Evolutionary conservation across 1,140 invertebrate species (phyloP), one percentile per base, ranked within the genome.

Genomic region (Oscheius sp.): DNA sequence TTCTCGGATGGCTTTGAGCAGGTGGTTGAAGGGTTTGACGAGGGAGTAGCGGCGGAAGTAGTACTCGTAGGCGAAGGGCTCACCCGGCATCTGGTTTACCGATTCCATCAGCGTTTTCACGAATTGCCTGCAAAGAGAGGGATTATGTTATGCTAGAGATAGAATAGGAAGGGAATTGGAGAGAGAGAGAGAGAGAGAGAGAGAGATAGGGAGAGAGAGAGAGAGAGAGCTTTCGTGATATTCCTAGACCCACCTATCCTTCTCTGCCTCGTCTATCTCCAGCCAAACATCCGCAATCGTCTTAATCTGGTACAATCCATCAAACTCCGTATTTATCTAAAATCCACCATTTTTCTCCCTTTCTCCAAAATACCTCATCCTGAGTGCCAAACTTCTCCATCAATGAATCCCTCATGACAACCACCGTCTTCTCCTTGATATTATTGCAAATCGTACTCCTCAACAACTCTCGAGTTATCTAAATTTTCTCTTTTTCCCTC

Each of bases 51-150:
- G 69, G 52, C 69, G 69, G 52, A 71, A 71, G 42, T 61, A 71
- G 20, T 71, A 71, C 58, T 71, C 69, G 31, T 71, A 71, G 66
- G 69, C 69, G 52, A 61, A 71, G 10, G 69, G 69, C 35, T 71
- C 69, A 18, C 59, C 38, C 4, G 20, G 58, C 38, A 65, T 42
- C 23, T 68, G 52, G 4, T 55, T 42, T 1, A 65, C 69, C 42
- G 58, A 58, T 42, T 71, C 58, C 69, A 71, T 71, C 29, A 61
- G 35, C 3, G 69, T 71, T 29, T 71, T 71, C n/a, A 71, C 58
- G 18, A 35, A 71, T 23, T 71, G 69, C 31, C 52, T 70, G 29
- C n/a, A 59, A 59, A 59, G 13, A n/a, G n/a, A n/a, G 55, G 13
- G 13, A 15, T 59, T 59, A 31, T 59, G 13, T 59, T 15, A 15